Percentiles rank a stretch among this genome's conserved stretches.
phyloP scores from a whole-genome alignment of 2,113 vertebrate genomes.

The Crotalus helleri region DNA sequence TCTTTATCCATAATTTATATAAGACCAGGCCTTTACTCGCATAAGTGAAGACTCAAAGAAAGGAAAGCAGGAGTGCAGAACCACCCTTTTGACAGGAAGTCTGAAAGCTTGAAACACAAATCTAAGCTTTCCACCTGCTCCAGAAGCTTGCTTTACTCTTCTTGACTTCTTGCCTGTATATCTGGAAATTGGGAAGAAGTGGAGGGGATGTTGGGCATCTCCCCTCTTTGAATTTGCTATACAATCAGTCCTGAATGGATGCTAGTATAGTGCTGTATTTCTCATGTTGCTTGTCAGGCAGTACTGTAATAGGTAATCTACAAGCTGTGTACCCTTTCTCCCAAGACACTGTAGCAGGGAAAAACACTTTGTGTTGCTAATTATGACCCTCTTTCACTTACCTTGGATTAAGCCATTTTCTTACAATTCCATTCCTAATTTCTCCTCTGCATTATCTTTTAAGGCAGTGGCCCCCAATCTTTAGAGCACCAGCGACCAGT shows the following conservation, averaged over 20 bases:
- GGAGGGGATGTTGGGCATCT: not conserved
- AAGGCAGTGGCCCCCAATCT: not conserved
- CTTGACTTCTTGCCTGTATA: not conserved
- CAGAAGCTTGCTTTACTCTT: not conserved
- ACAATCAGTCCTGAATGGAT: not conserved
- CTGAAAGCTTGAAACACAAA: not conserved
- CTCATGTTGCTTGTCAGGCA: not conserved
- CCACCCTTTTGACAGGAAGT: not conserved
- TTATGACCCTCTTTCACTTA: not conserved
- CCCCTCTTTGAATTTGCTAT: not conserved
- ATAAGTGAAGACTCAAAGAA: not conserved
- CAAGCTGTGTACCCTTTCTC: not conserved
- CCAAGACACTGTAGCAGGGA: not conserved
- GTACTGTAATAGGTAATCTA: not conserved
- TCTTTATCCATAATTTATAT: not conserved
- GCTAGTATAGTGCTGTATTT: not conserved
- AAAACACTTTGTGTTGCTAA: not conserved
- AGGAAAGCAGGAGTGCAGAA: not conserved
- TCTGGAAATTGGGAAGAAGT: not conserved
- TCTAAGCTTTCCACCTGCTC: not conserved
- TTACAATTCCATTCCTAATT: not conserved
- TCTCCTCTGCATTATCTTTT: not conserved
- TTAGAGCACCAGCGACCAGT: not conserved
- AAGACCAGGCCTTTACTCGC: not conserved
- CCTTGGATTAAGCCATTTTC: not conserved